Evolutionary conservation across 2,113 vertebrate genomes (phyloP), one percentile per base, ranked within the genome.

Genomic region (Catharus minimus): DNA sequence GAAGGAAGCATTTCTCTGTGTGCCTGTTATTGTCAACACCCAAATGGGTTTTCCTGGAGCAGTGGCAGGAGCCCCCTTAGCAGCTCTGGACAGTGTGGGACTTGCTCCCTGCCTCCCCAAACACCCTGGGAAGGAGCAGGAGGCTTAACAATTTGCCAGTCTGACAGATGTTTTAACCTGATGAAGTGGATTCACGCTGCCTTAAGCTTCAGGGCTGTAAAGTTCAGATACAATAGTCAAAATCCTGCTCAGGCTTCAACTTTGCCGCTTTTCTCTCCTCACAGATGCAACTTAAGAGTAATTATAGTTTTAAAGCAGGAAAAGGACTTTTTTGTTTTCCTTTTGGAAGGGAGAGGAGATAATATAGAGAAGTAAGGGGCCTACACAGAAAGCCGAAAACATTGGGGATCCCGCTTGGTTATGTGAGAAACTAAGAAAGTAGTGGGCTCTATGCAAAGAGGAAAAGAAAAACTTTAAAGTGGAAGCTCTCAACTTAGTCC

Each of bases 131-230:
- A 84, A 94, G 79, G 81, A 90, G 74, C 65, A 88, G 55, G 74
- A 90, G 86, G 86, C 89, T 91, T 86, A 79, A 91, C 83, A 67
- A 86, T 92, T 82, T 77, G 58, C 90, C 92, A 81, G 53, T 52
- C 80, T 94, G 93, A 91, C 93, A 73, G 89, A 90, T 97, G 92
- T 93, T 96, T 89, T 88, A 85, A 94, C 91, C 77, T 90, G 92
- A 82, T 72, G 82, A 86, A 87, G 93, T 82, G 69, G 71, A 84
- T 90, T 88, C 88, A 77, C 0, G 39, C 84, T 84, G 82, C 88
- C 79, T 92, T 80, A 60, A 95, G 87, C 94, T 92, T 77, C 32
- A 53, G 60, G 57, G 66, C 52, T 83, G 32, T 38, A 79, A 92
- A 95, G 92, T 92, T 93, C 80, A 79, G 90, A 73, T 87, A 89